Base-by-base conservation (phyloP, 1,140 invertebrate genomes). In the Phthorimaea operculella region DNA sequence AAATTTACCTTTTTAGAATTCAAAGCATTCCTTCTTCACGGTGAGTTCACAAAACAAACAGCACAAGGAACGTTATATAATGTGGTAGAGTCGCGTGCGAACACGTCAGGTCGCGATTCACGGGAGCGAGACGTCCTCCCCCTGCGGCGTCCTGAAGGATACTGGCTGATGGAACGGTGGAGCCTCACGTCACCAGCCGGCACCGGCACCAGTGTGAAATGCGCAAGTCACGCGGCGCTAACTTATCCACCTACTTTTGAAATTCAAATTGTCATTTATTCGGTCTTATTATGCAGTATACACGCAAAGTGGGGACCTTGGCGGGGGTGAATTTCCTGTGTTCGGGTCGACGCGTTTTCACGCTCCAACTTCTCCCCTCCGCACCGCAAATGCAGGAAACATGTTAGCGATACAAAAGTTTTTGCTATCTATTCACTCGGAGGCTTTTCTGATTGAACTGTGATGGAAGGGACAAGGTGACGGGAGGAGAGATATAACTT, bases 151-250 rank as follows among this genome's bases (percentile, higher is more conserved):
- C 54, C 63, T 52, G 60, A 60, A 59, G 54, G 59, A 66, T 72
- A 81, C 79, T 81, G 73, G 71, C 61, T 67, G 54, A 28, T 28
- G 21, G 21, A 28, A 6, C 21, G 21, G 6, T 28, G 21, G 21
- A 28, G 62, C 68, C 58, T 71, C 63, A 64, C 66, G 63, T 71
- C 63, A 66, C 66, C 57, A 54, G 42, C 42, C 59, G 54, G 52
- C 56, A 64, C 63, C 64, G 68, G 68, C 64, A 72, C 68, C 60
- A 57, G 73, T 68, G 69, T 70, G 76, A 79, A 77, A 78, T 82
- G 80, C 80, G 80, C 80, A 83, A 82, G 80, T 83, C 80, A 80
- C 74, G 68, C 72, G 60, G 63, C 57, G 62, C 62, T 68, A 81
- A 83, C 73, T 83, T 80, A 78, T 77, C 66, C 67, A 71, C 71